These are phyloP conservation scores for Salvelinus fontinalis DNA, from an alignment of 2,113 vertebrate genomes.

Conservation along the genomic window DNA sequence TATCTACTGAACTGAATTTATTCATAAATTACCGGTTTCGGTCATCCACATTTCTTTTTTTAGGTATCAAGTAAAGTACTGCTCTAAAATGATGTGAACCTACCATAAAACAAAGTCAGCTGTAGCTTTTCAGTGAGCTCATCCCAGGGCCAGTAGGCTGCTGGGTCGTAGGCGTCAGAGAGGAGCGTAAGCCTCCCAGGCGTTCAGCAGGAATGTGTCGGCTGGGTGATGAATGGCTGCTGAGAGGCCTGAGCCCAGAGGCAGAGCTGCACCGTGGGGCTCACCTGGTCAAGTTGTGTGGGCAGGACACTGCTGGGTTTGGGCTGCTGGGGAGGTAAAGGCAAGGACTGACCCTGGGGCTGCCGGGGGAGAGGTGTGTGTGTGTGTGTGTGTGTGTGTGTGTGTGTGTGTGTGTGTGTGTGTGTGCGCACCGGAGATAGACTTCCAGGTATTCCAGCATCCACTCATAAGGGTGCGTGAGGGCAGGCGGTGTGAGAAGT, in stretches of 20 bases:
- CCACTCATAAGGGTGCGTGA: too few relatives aligned
- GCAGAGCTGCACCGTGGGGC: constrained; percentile 38
- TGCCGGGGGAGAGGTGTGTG: neutral
- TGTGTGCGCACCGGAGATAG: neutral
- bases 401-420: neutral
- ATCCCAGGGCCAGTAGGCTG: neutral
- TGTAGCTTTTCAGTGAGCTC: too few relatives aligned
- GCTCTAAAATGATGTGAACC: too few relatives aligned
- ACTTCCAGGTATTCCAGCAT: too few relatives aligned
- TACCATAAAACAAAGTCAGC: too few relatives aligned
- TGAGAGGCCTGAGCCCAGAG: constrained; percentile 53
- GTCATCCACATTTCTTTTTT: too few relatives aligned
- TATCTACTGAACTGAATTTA: too few relatives aligned
- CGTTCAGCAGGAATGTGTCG: constrained; percentile 66
- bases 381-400: neutral
- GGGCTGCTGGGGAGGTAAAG: constrained; percentile 3
- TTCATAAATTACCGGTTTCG: too few relatives aligned
- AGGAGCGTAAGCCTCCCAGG: constrained; percentile 35
- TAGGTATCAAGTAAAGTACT: too few relatives aligned
- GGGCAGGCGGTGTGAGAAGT: neutral
- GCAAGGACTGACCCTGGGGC: neutral
- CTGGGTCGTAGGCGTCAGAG: neutral
- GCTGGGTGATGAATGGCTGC: constrained; percentile 63
- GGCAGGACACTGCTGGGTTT: constrained; percentile 31
- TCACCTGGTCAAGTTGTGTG: constrained; percentile 59